These are phyloP conservation scores for Odocoileus hemionus DNA, from an alignment of 2,113 vertebrate genomes.

Conservation along the genomic window DNA sequence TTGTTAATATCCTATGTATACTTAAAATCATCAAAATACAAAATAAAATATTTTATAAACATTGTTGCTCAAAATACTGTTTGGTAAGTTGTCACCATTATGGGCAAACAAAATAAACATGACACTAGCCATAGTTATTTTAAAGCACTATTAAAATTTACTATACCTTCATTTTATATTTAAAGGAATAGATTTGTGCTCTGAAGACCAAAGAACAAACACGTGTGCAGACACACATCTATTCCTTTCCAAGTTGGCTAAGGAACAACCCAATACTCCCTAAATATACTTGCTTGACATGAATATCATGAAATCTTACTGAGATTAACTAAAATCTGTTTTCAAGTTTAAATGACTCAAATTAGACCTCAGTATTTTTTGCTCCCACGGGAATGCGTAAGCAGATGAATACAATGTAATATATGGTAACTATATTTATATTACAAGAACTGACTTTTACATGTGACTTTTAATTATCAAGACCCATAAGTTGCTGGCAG, in stretches of 20 bases:
- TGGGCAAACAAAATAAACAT: neutral
- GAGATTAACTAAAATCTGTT: neutral
- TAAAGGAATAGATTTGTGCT: neutral
- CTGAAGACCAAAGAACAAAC: neutral
- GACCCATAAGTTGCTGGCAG: neutral
- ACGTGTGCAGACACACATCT: neutral
- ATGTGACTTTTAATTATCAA: constrained; percentile 27
- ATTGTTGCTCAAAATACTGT: constrained; percentile 14
- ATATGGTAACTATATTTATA: neutral
- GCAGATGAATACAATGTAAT: neutral
- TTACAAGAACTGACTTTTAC: neutral
- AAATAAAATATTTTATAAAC: constrained; percentile 15
- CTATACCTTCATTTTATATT: neutral
- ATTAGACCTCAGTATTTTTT: neutral
- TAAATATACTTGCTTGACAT: neutral
- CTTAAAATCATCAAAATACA: constrained; percentile 25
- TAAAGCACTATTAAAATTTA: constrained; percentile 23
- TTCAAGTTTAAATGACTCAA: constrained; percentile 26
- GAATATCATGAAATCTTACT: neutral
- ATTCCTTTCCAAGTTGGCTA: neutral
- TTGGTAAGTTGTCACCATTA: neutral
- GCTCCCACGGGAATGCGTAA: neutral
- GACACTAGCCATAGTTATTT: neutral
- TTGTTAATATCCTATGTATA: constrained; percentile 8
- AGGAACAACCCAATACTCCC: neutral